Base-by-base conservation (phyloP, 2,888 invertebrate species). In the Spilarctia lutea region DNA sequence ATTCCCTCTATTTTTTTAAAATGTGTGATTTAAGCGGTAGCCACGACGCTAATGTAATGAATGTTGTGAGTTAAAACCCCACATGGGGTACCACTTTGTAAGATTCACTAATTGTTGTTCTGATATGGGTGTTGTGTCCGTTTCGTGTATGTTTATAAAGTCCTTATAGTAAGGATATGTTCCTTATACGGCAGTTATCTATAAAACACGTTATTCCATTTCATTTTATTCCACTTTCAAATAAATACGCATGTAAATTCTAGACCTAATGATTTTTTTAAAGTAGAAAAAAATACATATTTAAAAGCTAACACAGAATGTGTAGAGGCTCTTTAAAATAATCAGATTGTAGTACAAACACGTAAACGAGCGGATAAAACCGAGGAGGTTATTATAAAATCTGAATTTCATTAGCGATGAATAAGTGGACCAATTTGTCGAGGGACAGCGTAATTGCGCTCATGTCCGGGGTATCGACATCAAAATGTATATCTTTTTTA, bases 361-460 rank as follows among this genome's bases (percentile, higher is more conserved):
- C 86, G 90, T 86, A 88, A 91, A 91, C 86, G 87, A 88, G 87
- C 85, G 80, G 80, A 87, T 90, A 88, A 89, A 91, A 88, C 87
- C 81, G 81, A 83, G 78, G 84, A 83, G 83, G 85, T 86, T 91
- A 89, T 91, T 92, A 91, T 91, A 90, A 90, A 91, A 91, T 91
- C 89, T 88, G 89, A 92, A 92, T 91, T 91, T 91, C 90, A 91
- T 92, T 92, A 91, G 88, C 89, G 87, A 90, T 91, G 91, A 91
- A 89, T 91, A 90, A 90, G 88, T 91, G 89, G 88, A 83, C 84
- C 89, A 91, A 91, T 91, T 92, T 91, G 90, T 91, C 81, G 84
- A 82, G 75, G 82, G 85, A 83, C 83, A 80, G 78, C 85, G 86
- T 91, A 91, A 91, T 91, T 90, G 88, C 88, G 83, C 74, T 85